Evolutionary conservation across 2,113 vertebrate species (phyloP).

Genomic region (Rhinopomastus cyanomelas): DNA sequence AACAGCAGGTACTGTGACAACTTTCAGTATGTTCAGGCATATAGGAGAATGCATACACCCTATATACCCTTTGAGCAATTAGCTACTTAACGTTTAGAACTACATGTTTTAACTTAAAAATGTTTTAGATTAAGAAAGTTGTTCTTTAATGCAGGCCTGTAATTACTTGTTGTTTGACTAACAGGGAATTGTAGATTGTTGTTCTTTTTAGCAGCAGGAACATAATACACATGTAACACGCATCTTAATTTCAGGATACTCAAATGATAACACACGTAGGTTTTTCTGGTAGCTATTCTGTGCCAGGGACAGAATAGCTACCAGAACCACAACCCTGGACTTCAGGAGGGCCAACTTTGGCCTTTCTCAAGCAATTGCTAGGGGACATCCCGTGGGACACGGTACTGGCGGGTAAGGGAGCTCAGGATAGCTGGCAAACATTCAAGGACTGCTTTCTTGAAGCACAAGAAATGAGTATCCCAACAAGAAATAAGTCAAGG

Average conservation of each 20-base stretch:
- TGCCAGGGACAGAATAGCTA: too few species aligned
- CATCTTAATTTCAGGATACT: neutral
- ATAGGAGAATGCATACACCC: neutral
- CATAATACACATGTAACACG: neutral
- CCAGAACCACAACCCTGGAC: too few species aligned
- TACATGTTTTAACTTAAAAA: neutral
- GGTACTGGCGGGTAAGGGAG: too few species aligned
- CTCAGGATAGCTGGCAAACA: too few species aligned
- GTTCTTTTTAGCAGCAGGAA: neutral
- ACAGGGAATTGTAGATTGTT: neutral
- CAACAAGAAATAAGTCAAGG: too few species aligned
- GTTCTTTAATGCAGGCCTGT: neutral
- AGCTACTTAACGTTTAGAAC: neutral
- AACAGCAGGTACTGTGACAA: neutral
- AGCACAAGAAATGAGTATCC: too few species aligned
- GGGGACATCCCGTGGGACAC: too few species aligned
- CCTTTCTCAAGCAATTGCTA: too few species aligned
- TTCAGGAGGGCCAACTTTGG: too few species aligned
- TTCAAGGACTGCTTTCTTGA: too few species aligned
- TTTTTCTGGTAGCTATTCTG: too few species aligned
- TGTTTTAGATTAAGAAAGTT: neutral
- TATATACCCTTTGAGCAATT: neutral
- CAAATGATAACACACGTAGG: neutral
- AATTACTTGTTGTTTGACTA: neutral
- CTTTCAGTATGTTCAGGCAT: neutral